phyloP scores from a whole-genome alignment of 2,113 vertebrate genomes.

The Mesoclemmys tuberculata region DNA sequence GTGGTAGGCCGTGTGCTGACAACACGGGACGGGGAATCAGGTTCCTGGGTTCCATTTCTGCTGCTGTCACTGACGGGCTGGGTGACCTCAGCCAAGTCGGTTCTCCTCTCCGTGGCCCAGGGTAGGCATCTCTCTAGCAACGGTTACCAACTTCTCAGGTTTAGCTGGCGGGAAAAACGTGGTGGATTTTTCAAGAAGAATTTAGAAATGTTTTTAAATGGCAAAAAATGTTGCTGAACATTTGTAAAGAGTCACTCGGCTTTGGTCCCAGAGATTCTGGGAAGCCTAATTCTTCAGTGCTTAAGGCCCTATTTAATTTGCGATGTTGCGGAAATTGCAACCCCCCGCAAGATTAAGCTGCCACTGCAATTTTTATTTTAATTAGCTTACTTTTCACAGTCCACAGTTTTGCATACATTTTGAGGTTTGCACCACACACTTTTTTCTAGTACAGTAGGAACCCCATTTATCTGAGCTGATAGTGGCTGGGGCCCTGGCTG shows the following conservation, averaged over 20 bases:
- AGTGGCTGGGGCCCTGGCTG: neutral
- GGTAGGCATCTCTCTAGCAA: neutral
- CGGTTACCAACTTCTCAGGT: neutral
- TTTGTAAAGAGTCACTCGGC: neutral
- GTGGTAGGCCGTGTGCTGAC: neutral
- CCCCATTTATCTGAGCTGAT: neutral
- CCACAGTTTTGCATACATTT: neutral
- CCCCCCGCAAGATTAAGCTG: neutral
- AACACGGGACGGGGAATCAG: neutral
- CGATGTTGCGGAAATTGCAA: neutral
- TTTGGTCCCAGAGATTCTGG: neutral
- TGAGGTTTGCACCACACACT: neutral
- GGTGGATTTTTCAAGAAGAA: neutral
- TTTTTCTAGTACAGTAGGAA: neutral
- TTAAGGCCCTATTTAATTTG: neutral
- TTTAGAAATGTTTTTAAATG: neutral
- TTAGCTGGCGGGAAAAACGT: neutral
- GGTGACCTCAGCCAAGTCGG: neutral
- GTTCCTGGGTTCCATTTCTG: neutral
- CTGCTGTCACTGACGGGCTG: neutral
- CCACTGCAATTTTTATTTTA: neutral
- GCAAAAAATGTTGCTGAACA: neutral
- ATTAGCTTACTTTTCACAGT: neutral
- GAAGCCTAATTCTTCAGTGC: neutral
- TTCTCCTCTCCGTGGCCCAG: neutral